phyloP scores from a whole-genome alignment of 2,888 invertebrate species.

The Torymus texanus region DNA sequence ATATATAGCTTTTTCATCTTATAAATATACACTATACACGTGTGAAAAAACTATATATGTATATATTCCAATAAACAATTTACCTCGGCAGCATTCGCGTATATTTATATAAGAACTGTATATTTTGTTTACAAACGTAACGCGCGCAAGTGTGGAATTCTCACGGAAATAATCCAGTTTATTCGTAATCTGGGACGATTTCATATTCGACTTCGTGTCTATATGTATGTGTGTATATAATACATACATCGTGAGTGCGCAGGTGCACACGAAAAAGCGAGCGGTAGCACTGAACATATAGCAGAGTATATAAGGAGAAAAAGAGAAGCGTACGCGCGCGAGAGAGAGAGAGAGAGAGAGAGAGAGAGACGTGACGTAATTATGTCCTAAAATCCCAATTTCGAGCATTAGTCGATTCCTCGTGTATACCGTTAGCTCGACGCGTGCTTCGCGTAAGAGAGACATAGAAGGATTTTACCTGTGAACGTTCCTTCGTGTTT shows the following conservation, averaged over 20 bases:
- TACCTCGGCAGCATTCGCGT: no score
- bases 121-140: no score
- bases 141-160: background rate
- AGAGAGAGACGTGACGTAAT: constrained; percentile 52
- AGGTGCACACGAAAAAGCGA: background rate
- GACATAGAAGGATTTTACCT: background rate
- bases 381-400: constrained; percentile 56
- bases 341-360: no score
- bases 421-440: constrained; percentile 45
- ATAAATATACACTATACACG: no score
- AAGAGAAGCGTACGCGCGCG: background rate
- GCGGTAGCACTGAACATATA: background rate
- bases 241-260: background rate
- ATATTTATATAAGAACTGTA: no score
- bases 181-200: constrained; percentile 43
- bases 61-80: no score
- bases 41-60: no score
- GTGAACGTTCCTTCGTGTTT: constrained; percentile 15
- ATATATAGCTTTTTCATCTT: no score
- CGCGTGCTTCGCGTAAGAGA: constrained; percentile 27
- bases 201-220: constrained; percentile 39
- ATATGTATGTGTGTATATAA: background rate
- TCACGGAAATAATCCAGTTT: constrained; percentile 47
- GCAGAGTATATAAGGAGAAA: constrained; percentile 10
- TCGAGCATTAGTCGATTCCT: constrained; percentile 48